Conservation (phyloP, 2,888 invertebrate genomes). For the Dorcus hopei region DNA sequence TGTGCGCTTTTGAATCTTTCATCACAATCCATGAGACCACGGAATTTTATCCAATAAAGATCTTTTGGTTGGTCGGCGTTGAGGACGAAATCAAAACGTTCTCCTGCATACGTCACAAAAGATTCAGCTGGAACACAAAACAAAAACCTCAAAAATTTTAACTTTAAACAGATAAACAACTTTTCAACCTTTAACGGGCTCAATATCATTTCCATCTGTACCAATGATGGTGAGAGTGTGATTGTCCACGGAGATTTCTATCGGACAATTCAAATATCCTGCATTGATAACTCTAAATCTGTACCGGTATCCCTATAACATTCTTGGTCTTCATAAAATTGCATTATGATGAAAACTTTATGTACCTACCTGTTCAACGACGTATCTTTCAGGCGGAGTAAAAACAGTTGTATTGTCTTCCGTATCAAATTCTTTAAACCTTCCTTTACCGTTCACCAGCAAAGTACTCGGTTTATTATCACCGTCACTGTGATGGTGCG, state of each 20-base stretch:
- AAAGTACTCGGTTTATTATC: slow-evolving; percentile 80
- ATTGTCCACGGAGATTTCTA: slow-evolving; percentile 78
- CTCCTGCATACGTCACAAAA: slow-evolving; percentile 81
- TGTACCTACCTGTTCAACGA: slow-evolving; percentile 60
- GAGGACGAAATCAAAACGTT: slow-evolving; percentile 80
- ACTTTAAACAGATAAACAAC: neutral
- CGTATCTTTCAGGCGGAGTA: slow-evolving; percentile 62
- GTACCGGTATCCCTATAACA: slow-evolving; percentile 65
- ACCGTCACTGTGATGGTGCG: slow-evolving; percentile 80
- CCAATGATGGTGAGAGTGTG: slow-evolving; percentile 76
- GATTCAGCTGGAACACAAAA: slow-evolving; percentile 52
- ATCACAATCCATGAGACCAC: slow-evolving; percentile 86
- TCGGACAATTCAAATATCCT: slow-evolving; percentile 84
- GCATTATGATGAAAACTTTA: neutral
- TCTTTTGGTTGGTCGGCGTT: slow-evolving; percentile 60
- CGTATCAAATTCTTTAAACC: slow-evolving; percentile 52
- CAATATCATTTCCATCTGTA: slow-evolving; percentile 76
- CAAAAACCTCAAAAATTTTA: neutral
- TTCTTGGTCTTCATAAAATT: slow-evolving; percentile 2
- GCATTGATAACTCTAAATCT: slow-evolving; percentile 81
- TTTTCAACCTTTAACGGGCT: slow-evolving; percentile 62
- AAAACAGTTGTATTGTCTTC: slow-evolving; percentile 35
- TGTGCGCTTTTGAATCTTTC: slow-evolving; percentile 64
- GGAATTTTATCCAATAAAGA: slow-evolving; percentile 70
- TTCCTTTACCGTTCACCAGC: slow-evolving; percentile 78